These are phyloP conservation scores for Drosophila flavopinicola DNA, from an alignment of 2,888 invertebrate genomes.

Conservation along the genomic window DNA sequence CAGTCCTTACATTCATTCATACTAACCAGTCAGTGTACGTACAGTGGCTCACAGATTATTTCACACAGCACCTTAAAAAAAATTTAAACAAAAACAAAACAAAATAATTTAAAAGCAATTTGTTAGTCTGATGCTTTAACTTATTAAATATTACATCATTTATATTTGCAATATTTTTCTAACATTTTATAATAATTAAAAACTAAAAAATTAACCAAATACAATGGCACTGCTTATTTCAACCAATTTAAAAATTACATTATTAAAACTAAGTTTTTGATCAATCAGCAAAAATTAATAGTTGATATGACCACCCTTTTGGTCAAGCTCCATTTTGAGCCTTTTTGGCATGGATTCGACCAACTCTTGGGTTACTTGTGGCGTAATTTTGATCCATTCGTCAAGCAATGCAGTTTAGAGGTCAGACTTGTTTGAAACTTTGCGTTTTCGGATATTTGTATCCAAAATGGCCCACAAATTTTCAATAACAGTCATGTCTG, in stretches of 20 bases:
- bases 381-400: neutral
- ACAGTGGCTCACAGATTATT: neutral
- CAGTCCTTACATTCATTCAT: no score
- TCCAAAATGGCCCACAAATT: slow-evolving; percentile 12
- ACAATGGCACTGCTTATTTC: neutral
- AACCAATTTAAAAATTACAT: neutral
- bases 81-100: no score
- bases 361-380: neutral
- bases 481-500: slow-evolving; percentile 3
- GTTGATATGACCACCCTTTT: slow-evolving; percentile 2
- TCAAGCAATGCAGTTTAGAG: neutral
- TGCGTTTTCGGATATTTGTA: neutral
- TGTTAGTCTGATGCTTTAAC: neutral
- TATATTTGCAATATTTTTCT: neutral
- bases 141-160: neutral
- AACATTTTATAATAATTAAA: no score
- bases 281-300: neutral
- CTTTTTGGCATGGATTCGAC: slow-evolving; percentile 4
- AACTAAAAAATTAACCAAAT: neutral
- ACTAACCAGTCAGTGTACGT: neutral
- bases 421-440: neutral
- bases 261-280: neutral
- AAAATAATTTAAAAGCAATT: no score
- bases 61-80: neutral
- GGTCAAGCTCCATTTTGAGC: neutral